Percentiles rank a stretch among this genome's conserved stretches.
Conservation (phyloP, 1,140 invertebrate species). For the Antheraea mylitta region DNA sequence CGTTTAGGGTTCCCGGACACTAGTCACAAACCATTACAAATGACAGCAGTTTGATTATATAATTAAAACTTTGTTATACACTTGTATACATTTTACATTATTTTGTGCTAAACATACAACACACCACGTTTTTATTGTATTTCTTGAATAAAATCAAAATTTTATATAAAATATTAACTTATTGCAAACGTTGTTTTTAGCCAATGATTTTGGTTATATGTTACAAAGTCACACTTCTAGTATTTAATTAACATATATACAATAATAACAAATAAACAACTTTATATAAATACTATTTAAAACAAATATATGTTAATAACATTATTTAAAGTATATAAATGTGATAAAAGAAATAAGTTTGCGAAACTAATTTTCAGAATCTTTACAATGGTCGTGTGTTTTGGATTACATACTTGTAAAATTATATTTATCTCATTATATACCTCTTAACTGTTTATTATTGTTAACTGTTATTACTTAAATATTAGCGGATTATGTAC, state of each 20-base stretch:
- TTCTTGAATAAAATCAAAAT: too few relatives aligned
- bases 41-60: too few relatives aligned
- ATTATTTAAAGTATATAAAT: constrained; percentile 52
- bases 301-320: background rate
- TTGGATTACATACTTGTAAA: constrained; percentile 54
- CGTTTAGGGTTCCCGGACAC: too few relatives aligned
- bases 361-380: constrained; percentile 62
- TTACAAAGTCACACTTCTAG: background rate
- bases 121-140: too few relatives aligned
- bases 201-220: background rate
- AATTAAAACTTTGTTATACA: too few relatives aligned
- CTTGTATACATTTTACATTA: too few relatives aligned
- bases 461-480: constrained; percentile 70
- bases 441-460: constrained; percentile 68
- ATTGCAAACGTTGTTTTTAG: background rate
- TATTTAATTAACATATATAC: background rate
- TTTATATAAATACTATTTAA: constrained; percentile 3
- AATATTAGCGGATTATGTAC: constrained; percentile 3
- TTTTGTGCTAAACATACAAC: too few relatives aligned
- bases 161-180: background rate
- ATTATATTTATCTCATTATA: constrained; percentile 63
- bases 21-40: too few relatives aligned
- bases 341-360: constrained; percentile 57
- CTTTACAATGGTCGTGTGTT: constrained; percentile 64
- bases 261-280: background rate